A percentile compares a stretch with the other conserved stretches of the same genome.
phyloP scores from a whole-genome alignment of 2,888 invertebrate genomes.

The Melangyna quadrimaculata region DNA sequence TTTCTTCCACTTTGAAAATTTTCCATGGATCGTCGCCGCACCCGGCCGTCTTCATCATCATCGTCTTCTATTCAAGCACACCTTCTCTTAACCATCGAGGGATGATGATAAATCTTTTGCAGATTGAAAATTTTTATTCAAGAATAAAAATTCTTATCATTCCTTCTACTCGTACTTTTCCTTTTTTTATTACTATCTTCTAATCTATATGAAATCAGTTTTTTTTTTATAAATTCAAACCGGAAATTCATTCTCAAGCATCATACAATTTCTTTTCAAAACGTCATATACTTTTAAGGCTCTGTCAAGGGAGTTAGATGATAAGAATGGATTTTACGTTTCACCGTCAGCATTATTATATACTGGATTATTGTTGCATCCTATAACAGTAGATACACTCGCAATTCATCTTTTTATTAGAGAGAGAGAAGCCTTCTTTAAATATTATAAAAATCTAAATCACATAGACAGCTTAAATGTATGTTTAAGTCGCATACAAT shows the following conservation, averaged over 20 bases:
- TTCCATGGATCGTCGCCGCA: not conserved
- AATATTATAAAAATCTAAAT: not conserved
- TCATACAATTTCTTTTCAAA: not conserved
- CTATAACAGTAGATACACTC: not conserved
- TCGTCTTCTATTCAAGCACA: not conserved
- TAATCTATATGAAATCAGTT: conserved; percentile 6
- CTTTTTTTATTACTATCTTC: not conserved
- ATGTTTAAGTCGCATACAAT: too few species aligned
- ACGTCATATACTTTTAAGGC: not conserved
- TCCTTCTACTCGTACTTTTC: not conserved
- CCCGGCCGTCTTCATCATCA: too few species aligned
- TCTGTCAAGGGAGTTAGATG: not conserved
- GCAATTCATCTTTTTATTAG: too few species aligned
- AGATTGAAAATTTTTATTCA: conserved; percentile 1
- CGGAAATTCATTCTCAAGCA: conserved; percentile 12
- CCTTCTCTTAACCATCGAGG: not conserved
- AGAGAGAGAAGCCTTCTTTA: not conserved
- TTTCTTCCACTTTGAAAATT: not conserved
- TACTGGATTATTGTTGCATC: not conserved
- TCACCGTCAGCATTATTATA: not conserved
- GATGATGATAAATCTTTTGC: conserved; percentile 7
- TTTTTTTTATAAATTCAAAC: conserved; percentile 20
- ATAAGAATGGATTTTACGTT: not conserved
- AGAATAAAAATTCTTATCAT: not conserved
- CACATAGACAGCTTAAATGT: not conserved